A percentile compares a stretch with the other conserved stretches of the same genome.
These are phyloP conservation scores for Drosophila diplacantha DNA, from an alignment of 2,888 invertebrate genomes.

Conservation along the genomic window DNA sequence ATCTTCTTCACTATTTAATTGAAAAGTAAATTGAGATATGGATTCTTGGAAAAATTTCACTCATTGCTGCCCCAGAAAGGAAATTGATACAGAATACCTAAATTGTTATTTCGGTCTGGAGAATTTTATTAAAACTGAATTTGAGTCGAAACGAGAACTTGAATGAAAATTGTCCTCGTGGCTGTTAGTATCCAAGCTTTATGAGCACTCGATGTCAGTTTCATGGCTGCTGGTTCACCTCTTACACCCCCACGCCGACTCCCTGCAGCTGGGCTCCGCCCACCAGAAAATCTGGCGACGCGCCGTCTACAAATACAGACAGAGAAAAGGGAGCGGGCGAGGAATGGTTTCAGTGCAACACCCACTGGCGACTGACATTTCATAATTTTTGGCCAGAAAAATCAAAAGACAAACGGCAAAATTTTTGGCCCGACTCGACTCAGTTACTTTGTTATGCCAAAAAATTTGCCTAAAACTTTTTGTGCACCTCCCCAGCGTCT, in stretches of 20 bases:
- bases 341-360: conserved; percentile 45
- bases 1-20: not conserved
- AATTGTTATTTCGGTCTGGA: not conserved
- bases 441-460: conserved; percentile 55
- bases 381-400: conserved; percentile 57
- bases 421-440: conserved; percentile 55
- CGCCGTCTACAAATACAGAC: conserved; percentile 47
- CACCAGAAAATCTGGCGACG: conserved; percentile 47
- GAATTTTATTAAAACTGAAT: not conserved
- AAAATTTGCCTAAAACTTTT: conserved; percentile 65
- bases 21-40: not conserved
- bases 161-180: not conserved
- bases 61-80: not conserved
- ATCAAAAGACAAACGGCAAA: conserved; percentile 55
- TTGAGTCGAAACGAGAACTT: not conserved
- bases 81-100: not conserved
- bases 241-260: not conserved
- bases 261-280: not conserved
- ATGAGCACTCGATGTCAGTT: conserved; percentile 56
- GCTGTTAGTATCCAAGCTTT: conserved; percentile 42
- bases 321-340: conserved; percentile 7
- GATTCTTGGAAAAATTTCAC: not conserved
- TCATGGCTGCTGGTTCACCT: conserved; percentile 32
- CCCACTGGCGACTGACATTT: conserved; percentile 59
- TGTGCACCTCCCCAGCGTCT: conserved; percentile 3